Evolutionary conservation across 2,113 vertebrate species (phyloP).

Genomic region (Lophotis ruficrista): DNA sequence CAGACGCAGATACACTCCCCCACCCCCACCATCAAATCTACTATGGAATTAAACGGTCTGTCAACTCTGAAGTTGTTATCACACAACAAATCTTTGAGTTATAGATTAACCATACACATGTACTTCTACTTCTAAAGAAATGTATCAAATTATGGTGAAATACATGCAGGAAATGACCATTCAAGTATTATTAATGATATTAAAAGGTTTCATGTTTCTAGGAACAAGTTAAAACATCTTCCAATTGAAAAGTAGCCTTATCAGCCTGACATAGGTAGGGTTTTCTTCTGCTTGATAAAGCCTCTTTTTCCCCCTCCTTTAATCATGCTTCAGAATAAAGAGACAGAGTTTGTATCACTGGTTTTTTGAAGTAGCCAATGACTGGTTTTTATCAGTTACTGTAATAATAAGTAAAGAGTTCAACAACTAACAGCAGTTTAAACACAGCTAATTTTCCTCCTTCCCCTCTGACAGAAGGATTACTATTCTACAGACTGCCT

Average conservation of each 20-base stretch:
- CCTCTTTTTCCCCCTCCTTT: background rate
- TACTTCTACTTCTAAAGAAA: background rate
- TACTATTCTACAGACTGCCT: background rate
- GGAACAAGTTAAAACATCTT: constrained; percentile 2
- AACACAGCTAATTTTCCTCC: background rate
- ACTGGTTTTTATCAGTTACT: constrained; percentile 9
- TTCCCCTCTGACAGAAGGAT: constrained; percentile 14
- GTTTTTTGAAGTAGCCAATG: background rate
- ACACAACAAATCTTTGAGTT: background rate
- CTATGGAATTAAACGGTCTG: background rate
- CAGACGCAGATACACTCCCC: background rate
- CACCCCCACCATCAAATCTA: background rate
- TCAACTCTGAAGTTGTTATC: background rate
- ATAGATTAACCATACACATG: fast-evolving
- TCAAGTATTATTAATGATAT: background rate
- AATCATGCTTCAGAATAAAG: background rate
- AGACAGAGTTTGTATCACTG: background rate
- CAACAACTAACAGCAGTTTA: background rate
- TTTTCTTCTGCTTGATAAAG: background rate
- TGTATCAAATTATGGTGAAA: background rate
- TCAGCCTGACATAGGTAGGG: background rate
- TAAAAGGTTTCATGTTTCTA: background rate
- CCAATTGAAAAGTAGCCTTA: background rate
- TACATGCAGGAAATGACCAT: background rate
- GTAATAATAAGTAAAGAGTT: background rate